These are phyloP conservation scores for Montipora capricornis DNA, from an alignment of 64 coral and sea anemone genomes.

Conservation along the genomic window DNA sequence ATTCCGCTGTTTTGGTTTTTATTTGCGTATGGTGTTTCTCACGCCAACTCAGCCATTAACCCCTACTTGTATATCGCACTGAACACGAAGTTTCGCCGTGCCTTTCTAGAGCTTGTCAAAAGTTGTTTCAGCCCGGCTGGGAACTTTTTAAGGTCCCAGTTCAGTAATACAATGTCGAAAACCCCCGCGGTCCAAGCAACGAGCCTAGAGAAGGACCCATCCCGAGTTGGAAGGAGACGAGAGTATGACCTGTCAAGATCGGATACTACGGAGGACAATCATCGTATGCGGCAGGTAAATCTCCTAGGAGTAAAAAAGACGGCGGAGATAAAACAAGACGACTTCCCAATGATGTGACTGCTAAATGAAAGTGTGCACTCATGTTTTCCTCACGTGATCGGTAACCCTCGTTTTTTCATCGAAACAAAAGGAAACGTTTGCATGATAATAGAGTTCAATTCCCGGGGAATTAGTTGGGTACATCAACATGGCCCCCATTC, in stretches of 20 bases:
- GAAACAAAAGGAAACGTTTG: too few species aligned
- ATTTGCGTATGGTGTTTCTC: slow-evolving; percentile 51
- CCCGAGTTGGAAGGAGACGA: slow-evolving; percentile 1
- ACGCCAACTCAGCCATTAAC: slow-evolving; percentile 75
- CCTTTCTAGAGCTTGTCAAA: slow-evolving; percentile 35
- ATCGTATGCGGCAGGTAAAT: not conserved
- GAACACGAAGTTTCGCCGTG: slow-evolving; percentile 68
- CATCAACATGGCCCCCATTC: too few species aligned
- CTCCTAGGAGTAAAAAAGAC: not conserved
- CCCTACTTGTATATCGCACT: slow-evolving; percentile 80
- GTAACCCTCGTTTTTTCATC: too few species aligned
- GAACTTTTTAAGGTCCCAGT: not conserved
- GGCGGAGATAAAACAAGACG: not conserved
- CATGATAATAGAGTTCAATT: too few species aligned
- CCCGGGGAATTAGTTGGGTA: too few species aligned
- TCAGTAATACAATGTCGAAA: slow-evolving; percentile 1
- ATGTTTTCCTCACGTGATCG: too few species aligned
- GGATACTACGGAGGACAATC: not conserved
- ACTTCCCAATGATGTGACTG: not conserved
- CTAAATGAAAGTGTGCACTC: not conserved
- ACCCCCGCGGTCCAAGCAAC: not conserved
- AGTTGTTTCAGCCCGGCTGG: slow-evolving; percentile 13
- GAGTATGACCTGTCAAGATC: not conserved
- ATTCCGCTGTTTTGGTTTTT: not conserved
- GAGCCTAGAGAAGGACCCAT: not conserved